Conservation (phyloP, 2,113 vertebrate genomes). For the Protobothrops mucrosquamatus region DNA sequence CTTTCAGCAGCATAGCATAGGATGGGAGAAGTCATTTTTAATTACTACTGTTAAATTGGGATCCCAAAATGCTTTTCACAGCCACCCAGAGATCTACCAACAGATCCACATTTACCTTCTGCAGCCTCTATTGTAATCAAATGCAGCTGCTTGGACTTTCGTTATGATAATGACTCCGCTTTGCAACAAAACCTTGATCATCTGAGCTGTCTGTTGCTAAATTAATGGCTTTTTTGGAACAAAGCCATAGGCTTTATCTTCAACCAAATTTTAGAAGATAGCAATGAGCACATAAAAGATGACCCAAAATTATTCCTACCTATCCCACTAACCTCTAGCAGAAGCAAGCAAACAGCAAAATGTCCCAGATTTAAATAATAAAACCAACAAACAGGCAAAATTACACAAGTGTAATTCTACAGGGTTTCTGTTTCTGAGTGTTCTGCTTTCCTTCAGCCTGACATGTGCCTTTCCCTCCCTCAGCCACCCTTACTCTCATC, state of each 20-base stretch:
- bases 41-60: background rate
- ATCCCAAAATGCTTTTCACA: background rate
- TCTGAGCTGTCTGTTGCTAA: background rate
- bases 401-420: background rate
- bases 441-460: background rate
- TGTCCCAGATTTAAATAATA: background rate
- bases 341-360: background rate
- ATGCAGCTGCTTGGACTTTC: slow-evolving; percentile 8
- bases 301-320: background rate
- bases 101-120: background rate
- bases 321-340: background rate
- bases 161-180: background rate
- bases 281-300: background rate
- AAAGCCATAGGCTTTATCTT: background rate
- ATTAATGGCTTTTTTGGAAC: background rate
- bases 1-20: background rate
- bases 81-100: background rate
- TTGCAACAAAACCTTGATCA: slow-evolving; percentile 5
- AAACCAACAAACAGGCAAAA: slow-evolving; percentile 14
- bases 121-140: background rate
- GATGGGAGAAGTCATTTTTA: background rate
- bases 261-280: background rate
- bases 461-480: background rate
- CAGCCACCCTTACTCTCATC: background rate
- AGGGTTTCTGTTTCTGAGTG: rapidly evolving